These are phyloP conservation scores for Axis porcinus DNA, from an alignment of 2,113 vertebrate species.

Conservation along the genomic window DNA sequence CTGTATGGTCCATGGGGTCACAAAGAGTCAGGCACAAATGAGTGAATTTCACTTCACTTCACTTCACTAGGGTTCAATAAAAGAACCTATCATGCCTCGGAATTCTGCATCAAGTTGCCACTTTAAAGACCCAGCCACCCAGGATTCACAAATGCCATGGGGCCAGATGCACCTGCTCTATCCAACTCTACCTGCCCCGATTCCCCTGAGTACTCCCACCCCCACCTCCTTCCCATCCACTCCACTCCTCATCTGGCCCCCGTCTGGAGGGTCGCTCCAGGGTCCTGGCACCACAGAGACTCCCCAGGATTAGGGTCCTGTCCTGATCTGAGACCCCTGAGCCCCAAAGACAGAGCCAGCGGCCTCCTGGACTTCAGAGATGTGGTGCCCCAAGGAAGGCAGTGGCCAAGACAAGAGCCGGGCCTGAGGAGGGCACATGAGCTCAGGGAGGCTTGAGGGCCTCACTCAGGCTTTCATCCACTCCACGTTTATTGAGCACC, in stretches of 20 bases:
- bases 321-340: background rate
- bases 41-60: background rate
- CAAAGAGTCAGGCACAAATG: background rate
- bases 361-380: background rate
- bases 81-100: background rate
- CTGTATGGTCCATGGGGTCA: background rate
- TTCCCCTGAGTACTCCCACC: too few relatives aligned
- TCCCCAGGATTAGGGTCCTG: background rate
- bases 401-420: rapidly evolving
- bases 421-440: rapidly evolving
- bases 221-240: background rate
- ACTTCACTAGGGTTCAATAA: background rate
- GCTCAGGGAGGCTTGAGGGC: background rate
- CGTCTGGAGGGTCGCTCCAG: background rate
- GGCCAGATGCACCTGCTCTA: too few relatives aligned
- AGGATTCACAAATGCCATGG: background rate
- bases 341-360: background rate
- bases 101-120: background rate
- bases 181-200: background rate
- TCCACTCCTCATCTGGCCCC: background rate
- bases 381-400: background rate
- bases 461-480: too few relatives aligned
- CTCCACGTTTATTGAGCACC: rapidly evolving
- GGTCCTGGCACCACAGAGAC: background rate
- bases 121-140: background rate